Percentiles rank a stretch among this genome's conserved stretches.
Evolutionary conservation across 2,888 invertebrate species (phyloP).

Genomic region (Polylopha cassiicola): DNA sequence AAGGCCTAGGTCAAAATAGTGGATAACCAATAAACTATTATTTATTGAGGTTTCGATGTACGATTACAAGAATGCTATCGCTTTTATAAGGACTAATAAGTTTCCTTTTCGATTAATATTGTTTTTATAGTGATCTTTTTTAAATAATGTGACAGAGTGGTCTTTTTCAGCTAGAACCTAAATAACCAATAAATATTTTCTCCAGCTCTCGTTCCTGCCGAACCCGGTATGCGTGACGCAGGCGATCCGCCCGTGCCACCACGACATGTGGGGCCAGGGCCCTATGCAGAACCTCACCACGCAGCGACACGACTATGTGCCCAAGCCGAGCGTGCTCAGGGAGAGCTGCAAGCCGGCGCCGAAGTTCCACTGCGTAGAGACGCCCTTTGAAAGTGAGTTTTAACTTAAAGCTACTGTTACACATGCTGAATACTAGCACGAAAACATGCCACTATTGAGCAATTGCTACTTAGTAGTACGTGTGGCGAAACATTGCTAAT

Average conservation of each 20-base stretch:
- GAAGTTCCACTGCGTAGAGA: constrained; percentile 54
- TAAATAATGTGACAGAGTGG: too few species aligned
- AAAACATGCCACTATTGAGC: neutral
- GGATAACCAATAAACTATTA: too few species aligned
- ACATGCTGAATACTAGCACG: too few species aligned
- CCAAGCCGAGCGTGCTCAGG: constrained; percentile 76
- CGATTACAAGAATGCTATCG: too few species aligned
- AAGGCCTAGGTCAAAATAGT: too few species aligned
- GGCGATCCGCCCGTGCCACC: constrained; percentile 79
- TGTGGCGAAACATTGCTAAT: neutral
- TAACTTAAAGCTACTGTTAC: neutral
- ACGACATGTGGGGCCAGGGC: constrained; percentile 79
- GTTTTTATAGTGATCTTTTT: too few species aligned
- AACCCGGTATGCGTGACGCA: constrained; percentile 77
- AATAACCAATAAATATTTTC: constrained; percentile 26
- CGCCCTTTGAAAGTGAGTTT: constrained; percentile 64
- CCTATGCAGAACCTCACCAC: constrained; percentile 86
- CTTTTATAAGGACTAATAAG: too few species aligned
- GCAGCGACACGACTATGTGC: constrained; percentile 84
- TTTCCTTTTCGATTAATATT: too few species aligned
- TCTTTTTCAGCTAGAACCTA: too few species aligned
- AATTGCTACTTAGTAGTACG: too few species aligned
- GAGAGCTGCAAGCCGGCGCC: constrained; percentile 58
- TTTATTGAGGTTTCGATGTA: too few species aligned
- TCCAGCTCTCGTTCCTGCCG: constrained; percentile 76